phyloP scores from a whole-genome alignment of 2,113 vertebrate species.

The Eulemur rufifrons region DNA sequence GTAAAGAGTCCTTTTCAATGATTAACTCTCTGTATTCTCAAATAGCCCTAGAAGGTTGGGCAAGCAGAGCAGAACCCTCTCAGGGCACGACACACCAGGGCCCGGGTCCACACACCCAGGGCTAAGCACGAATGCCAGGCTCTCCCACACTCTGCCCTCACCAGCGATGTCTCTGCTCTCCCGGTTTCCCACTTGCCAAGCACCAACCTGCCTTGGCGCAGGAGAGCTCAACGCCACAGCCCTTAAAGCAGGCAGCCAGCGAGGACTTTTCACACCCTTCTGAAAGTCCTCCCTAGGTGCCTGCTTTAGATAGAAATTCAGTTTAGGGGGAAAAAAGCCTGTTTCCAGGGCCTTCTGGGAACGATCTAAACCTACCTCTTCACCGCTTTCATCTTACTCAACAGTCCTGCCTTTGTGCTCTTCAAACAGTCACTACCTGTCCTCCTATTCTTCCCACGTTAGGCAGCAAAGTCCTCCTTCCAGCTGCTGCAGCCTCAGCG shows the following conservation, averaged over 20 bases:
- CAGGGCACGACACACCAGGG: accelerated
- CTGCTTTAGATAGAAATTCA: not conserved
- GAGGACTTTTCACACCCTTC: not conserved
- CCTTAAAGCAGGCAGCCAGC: not conserved
- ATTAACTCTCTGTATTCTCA: not conserved
- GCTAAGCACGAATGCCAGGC: not conserved
- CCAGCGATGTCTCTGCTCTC: not conserved
- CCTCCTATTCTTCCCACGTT: conserved; percentile 21
- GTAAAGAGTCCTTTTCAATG: not conserved
- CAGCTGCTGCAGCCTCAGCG: not conserved
- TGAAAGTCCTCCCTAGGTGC: not conserved
- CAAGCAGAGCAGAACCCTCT: not conserved
- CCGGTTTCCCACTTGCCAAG: not conserved
- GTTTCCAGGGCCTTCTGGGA: not conserved
- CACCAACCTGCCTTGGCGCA: not conserved
- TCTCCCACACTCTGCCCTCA: not conserved
- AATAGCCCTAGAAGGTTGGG: not conserved
- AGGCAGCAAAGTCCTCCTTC: not conserved
- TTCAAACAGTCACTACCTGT: not conserved
- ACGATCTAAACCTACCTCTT: not conserved
- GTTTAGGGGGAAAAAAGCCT: not conserved
- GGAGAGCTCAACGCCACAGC: not conserved
- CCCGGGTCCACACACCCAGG: not conserved
- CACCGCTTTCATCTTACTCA: not conserved
- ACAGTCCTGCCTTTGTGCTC: conserved; percentile 14